These are phyloP conservation scores for Drosophila conformis DNA, from an alignment of 2,888 invertebrate species.

Conservation along the genomic window DNA sequence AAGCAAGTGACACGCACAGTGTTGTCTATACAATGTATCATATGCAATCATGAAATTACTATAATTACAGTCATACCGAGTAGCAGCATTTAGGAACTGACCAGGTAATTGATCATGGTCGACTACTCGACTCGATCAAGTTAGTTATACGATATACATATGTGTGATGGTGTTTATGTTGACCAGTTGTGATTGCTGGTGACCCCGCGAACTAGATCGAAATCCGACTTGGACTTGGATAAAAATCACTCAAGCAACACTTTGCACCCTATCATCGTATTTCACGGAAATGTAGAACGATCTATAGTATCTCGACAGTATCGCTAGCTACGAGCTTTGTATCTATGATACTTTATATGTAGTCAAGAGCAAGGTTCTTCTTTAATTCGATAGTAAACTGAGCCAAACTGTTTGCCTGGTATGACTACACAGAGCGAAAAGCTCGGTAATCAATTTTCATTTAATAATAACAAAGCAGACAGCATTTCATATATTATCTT, in stretches of 20 bases:
- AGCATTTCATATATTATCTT: background rate
- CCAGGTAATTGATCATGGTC: constrained; percentile 7
- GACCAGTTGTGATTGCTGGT: constrained; percentile 15
- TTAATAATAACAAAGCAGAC: background rate
- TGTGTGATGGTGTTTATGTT: background rate
- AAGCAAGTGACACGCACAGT: constrained; percentile 1
- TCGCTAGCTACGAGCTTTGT: background rate
- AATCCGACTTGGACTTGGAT: background rate
- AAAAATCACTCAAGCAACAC: background rate
- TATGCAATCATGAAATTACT: background rate
- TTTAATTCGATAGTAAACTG: constrained; percentile 15
- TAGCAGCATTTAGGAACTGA: constrained; percentile 4
- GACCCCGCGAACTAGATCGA: constrained; percentile 22
- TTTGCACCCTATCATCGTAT: background rate
- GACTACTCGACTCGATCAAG: constrained; percentile 13
- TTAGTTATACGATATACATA: background rate
- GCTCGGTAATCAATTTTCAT: background rate
- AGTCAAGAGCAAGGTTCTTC: constrained; percentile 7
- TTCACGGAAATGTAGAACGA: constrained; percentile 11
- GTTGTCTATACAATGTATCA: background rate
- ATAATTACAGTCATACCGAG: background rate
- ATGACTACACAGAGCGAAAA: background rate
- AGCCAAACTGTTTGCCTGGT: background rate
- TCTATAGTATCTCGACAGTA: background rate
- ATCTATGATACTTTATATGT: background rate